Base-by-base conservation (phyloP, 2,888 invertebrate species). In the Gortyna flavago region DNA sequence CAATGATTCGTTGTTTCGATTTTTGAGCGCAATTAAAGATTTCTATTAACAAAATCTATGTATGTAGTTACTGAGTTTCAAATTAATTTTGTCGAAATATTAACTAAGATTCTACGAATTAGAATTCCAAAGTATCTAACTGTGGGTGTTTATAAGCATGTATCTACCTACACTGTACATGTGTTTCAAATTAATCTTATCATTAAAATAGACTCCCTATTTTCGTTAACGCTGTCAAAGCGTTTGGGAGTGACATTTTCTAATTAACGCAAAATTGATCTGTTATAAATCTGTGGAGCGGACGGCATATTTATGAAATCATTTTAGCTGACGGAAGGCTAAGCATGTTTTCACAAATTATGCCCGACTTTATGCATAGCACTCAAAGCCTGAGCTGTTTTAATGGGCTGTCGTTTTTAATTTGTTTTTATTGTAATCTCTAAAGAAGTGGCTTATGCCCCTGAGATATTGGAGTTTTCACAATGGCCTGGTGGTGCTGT, bases 201-300 rank as follows among this genome's bases (percentile, higher is more conserved):
- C 32, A 38, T 69, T 59, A 62, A 78, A 86, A 75, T 66, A 73
- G 41, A 35, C 21, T 72, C 54, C 72, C 32, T 85, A 62, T 85
- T 83, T 87, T 83, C 84, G 70, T 72, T 75, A 44, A 83, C 72
- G 74, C 77, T 80, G 76, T 86, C 81, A 86, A 84, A 84, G 73
- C 77, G 70, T 80, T 86, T 67, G 51, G 68, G 68, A 79, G 77
- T 86, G 87, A 86, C 87, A 84, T 79, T 88, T 84, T 85, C 68
- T 84, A 86, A 85, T 85, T 86, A 85, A 87, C 77, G 59, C 72
- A 75, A 77, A 86, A 85, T 85, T 84, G 76, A 87, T 86, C 72
- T 84, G 84, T 77, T 84, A 71, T 86, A 77, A 85, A 84, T 85
- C 72, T 84, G 80, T 75, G 29, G 35, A 75, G 72, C 74, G 84